phyloP scores from a whole-genome alignment of 2,888 invertebrate genomes.

The Sipha maydis region DNA sequence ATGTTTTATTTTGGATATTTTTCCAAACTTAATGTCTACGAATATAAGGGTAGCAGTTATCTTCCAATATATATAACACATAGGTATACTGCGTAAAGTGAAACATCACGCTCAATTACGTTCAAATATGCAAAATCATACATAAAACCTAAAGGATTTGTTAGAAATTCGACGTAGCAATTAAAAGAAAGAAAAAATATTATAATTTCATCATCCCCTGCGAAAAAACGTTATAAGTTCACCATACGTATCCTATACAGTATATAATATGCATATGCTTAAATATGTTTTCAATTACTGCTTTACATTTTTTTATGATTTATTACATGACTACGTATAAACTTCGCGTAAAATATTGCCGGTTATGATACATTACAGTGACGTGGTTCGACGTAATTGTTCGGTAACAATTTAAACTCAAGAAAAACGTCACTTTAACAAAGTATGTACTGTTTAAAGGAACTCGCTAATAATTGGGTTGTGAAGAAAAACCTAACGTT shows the following conservation, averaged over 20 bases:
- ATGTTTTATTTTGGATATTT: too few relatives aligned
- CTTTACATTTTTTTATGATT: background rate
- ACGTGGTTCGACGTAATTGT: background rate
- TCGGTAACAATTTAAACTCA: background rate
- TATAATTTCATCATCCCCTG: too few relatives aligned
- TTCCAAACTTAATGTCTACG: too few relatives aligned
- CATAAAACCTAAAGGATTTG: slow-evolving; percentile 14
- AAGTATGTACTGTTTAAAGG: background rate
- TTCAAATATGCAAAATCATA: background rate
- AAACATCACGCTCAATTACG: background rate
- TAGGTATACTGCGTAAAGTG: background rate
- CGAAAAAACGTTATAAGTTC: too few relatives aligned
- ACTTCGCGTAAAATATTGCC: background rate
- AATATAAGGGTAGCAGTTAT: background rate
- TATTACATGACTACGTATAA: background rate
- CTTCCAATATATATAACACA: too few relatives aligned
- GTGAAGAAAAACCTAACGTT: background rate
- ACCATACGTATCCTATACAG: too few relatives aligned
- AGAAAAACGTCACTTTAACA: slow-evolving; percentile 2
- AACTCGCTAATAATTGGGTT: slow-evolving; percentile 3
- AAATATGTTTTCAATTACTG: slow-evolving; percentile 19
- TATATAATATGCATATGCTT: too few relatives aligned
- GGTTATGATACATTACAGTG: background rate
- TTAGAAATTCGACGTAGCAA: slow-evolving; percentile 12
- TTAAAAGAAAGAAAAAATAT: background rate